Base-by-base conservation (phyloP, 1,140 invertebrate species). In the Bombus haemorrhoidalis region DNA sequence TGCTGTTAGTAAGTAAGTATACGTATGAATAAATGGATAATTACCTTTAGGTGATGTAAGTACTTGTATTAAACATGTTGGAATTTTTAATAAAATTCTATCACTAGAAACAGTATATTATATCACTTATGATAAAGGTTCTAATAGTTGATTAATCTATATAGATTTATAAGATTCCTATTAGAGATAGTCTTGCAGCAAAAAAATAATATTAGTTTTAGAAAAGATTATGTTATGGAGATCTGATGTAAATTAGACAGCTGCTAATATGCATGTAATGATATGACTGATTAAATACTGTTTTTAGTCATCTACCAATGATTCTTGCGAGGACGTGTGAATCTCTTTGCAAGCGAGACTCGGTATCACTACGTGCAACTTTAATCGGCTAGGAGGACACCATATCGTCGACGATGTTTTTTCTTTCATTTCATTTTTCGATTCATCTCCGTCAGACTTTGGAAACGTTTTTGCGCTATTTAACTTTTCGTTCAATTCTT, bases 281-380 rank as follows among this genome's bases (percentile, higher is more conserved):
- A n/a, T 77, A 43, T 77, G 28, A 18, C 10, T n/a, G 57, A 13
- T 53, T 43, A 57, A 81, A 32, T 39, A 87, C 41, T 39, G 25
- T 69, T 82, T 37, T 76, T 90, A 89, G 37, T 87, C 81, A 22
- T 69, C 78, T 37, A 66, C 69, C 8, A 88, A 69, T 39, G 94
- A 94, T 81, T 94, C 93, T 77, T 92, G 86, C 13, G 93, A 93
- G 32, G 93, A 94, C 39, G 74, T 66, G 22, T 86, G 80, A 72
- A 90, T 91, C 78, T 93, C 89, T 12, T 75, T 78, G 22, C 78
- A 91, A 83, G 78, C 81, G 62, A 96, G 92, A 88, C 95, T 96
- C 0, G 97, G 97, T 95, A 97, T 96, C 87, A 97, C 97, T 73
- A 97, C 96, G 88, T 97, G 97, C 25, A 97, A 94, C 91, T 97